Evolutionary conservation across 2,888 invertebrate genomes (phyloP), one percentile per base, ranked within the genome.

Genomic region (Parasteatoda lunata): DNA sequence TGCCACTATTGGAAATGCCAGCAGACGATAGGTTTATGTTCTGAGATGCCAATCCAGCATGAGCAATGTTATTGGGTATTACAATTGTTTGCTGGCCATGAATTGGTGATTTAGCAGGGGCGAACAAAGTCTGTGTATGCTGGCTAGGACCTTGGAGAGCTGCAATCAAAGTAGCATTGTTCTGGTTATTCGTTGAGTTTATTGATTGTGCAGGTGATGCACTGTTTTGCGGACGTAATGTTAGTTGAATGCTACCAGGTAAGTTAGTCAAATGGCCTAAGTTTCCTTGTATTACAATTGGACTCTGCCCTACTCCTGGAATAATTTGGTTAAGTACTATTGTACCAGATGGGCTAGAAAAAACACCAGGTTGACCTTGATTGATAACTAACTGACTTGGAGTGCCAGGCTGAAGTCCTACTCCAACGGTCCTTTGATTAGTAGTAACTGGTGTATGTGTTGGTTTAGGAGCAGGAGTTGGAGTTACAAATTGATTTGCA

Each of bases 161-260:
- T n/a, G 86, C 89, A 49, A 89, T 77, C 47, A 89, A 47, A 8
- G 84, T 77, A 45, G 89, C 81, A 84, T 89, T 89, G 59, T 85
- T 89, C 65, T 84, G 84, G 49, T 80, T 52, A 45, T 65, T 82
- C 13, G 75, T 30, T 54, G 87, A 72, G 77, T 70, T 81, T 8
- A 87, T 52, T 13, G 84, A 15, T 52, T 80, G 82, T 2, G 84
- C 84, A 30, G 84, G 71, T 52, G 83, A 72, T 7, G 77, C 88
- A 75, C 83, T 88, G 48, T 54, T 73, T 52, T 91, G 89, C 91
- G 92, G 94, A 90, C 95, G 93, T 90, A 95, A 92, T 89, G 95
- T 95, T 89, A 95, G 93, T 91, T 95, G 95, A 81, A 95, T 94
- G 7, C 59, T 59, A 72, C 95, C 94, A 49, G 69, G 88, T 15